Evolutionary conservation across 2,888 invertebrate genomes (phyloP).

Genomic region (Helobdella robusta): DNA sequence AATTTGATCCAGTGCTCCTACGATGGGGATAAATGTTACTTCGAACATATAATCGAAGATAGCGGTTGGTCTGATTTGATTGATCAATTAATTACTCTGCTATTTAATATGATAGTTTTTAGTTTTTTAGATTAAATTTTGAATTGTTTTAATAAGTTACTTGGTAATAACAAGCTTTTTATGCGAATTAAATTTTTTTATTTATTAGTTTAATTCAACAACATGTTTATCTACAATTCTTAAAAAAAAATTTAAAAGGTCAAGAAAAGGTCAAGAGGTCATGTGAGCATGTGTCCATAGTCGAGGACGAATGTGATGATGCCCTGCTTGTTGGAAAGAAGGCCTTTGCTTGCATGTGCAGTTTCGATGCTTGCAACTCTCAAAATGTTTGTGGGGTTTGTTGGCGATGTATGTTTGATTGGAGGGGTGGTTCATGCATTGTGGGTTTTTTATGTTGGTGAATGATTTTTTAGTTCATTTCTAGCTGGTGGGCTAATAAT

Average conservation of each 20-base stretch:
- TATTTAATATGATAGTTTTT: neutral
- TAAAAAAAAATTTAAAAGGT: no score
- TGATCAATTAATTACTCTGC: neutral
- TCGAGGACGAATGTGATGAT: conserved; percentile 9
- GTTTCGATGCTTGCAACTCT: conserved; percentile 10
- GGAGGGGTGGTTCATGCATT: no score
- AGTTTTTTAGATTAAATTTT: neutral
- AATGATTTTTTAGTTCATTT: no score
- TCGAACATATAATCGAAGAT: conserved; percentile 15
- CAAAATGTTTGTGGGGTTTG: conserved; percentile 4
- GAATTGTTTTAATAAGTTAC: neutral
- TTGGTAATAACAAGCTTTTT: neutral
- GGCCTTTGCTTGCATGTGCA: neutral
- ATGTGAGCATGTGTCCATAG: neutral
- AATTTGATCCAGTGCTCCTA: neutral
- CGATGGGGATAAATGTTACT: conserved; percentile 4
- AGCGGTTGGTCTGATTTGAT: neutral
- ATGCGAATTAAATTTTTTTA: neutral
- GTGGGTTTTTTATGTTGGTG: no score
- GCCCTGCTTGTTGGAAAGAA: neutral
- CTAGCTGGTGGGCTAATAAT: no score
- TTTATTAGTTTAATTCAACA: no score
- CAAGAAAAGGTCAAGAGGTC: neutral
- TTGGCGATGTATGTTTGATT: no score
- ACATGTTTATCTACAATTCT: no score